Percentiles rank a stretch among this genome's conserved stretches.
These are phyloP conservation scores for Psix sp. DNA, from an alignment of 1,140 invertebrate species.

Conservation along the genomic window DNA sequence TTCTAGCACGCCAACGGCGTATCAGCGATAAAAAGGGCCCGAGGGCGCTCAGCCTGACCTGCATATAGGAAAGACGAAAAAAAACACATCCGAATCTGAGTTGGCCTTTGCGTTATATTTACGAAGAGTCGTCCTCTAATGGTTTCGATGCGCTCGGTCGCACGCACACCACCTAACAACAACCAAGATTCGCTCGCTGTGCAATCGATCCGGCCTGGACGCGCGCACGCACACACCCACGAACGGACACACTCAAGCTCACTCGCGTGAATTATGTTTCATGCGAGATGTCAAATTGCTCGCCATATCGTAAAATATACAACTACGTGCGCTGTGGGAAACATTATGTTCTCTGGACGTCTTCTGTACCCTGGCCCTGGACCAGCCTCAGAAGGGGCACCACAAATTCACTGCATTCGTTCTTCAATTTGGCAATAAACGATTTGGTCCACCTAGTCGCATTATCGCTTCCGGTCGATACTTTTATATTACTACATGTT, in stretches of 20 bases:
- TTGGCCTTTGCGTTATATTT: constrained; percentile 69
- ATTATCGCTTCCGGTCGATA: constrained; percentile 59
- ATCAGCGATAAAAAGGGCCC: constrained; percentile 67
- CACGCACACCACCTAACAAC: constrained; percentile 61
- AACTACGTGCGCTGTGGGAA: constrained; percentile 77
- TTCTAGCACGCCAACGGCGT: constrained; percentile 69
- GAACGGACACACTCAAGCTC: constrained; percentile 15
- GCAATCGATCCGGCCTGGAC: constrained; percentile 50
- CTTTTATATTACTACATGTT: constrained; percentile 29
- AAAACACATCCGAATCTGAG: constrained; percentile 40
- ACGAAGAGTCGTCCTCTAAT: constrained; percentile 70
- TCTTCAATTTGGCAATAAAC: constrained; percentile 62
- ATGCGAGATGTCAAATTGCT: constrained; percentile 78
- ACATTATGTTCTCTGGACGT: constrained; percentile 73
- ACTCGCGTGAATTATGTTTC: constrained; percentile 77
- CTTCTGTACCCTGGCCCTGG: constrained; percentile 43
- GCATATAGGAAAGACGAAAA: constrained; percentile 32
- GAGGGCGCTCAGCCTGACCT: constrained; percentile 22
- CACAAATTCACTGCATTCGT: constrained; percentile 18
- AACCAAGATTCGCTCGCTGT: constrained; percentile 52
- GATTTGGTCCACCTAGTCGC: constrained; percentile 50
- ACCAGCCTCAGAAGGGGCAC: constrained; percentile 36
- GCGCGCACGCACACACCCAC: constrained; percentile 27
- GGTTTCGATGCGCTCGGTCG: constrained; percentile 71
- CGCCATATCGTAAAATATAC: constrained; percentile 78